Conservation (phyloP, 2,797 vertebrate genomes). For the Gymnopithys bicolor region DNA sequence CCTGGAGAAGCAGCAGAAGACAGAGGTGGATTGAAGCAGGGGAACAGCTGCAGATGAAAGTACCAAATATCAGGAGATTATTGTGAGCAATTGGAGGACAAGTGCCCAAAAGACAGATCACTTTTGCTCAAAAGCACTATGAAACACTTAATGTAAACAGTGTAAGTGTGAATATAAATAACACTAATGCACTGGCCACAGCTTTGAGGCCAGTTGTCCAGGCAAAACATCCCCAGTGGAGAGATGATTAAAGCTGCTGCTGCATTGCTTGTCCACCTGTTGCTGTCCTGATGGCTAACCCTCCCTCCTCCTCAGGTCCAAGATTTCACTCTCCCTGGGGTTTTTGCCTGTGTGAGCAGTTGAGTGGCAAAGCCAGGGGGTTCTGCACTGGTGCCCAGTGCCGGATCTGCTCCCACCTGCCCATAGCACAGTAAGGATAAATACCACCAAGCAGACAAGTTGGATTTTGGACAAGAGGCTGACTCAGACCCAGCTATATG, state of each 20-base stretch:
- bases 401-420: background rate
- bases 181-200: background rate
- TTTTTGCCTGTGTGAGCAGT: background rate
- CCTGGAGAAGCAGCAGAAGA: background rate
- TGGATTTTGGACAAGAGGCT: background rate
- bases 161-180: background rate
- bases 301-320: background rate
- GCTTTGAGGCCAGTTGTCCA: background rate
- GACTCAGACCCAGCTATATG: background rate
- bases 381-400: background rate
- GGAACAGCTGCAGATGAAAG: rapidly evolving
- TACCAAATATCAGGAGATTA: background rate
- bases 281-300: background rate
- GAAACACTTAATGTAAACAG: background rate
- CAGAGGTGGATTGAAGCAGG: rapidly evolving
- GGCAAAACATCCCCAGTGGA: background rate
- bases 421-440: background rate
- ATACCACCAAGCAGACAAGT: background rate
- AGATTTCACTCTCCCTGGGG: background rate
- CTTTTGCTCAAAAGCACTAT: background rate
- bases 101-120: background rate
- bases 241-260: background rate
- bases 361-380: background rate
- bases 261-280: background rate
- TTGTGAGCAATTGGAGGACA: background rate